Conservation (phyloP, 2,888 invertebrate species). For the Rutpela maculata region DNA sequence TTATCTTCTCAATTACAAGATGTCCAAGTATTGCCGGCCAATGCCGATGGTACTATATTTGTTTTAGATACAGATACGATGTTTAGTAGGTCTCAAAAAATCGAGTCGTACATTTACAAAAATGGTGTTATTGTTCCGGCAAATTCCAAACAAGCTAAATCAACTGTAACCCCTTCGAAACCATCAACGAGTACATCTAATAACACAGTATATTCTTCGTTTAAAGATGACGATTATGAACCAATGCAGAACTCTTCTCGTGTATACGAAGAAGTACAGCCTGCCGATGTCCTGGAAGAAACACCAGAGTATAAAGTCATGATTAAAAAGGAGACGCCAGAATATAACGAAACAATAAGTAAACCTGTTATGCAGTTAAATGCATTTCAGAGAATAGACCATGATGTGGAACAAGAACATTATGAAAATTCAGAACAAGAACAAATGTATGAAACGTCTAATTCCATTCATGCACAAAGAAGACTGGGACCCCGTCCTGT, state of each 20-base stretch:
- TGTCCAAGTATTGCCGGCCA: slow-evolving; percentile 67
- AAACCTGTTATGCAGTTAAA: not conserved
- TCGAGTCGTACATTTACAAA: slow-evolving; percentile 68
- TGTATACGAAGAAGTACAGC: slow-evolving; percentile 30
- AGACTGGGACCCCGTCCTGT: slow-evolving; percentile 19
- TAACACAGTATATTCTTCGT: not conserved
- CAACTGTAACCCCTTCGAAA: slow-evolving; percentile 38
- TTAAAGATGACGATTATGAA: slow-evolving; percentile 20
- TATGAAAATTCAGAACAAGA: slow-evolving; percentile 31
- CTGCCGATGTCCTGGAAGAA: not conserved
- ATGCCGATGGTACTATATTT: slow-evolving; percentile 69
- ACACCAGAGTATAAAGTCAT: slow-evolving; percentile 23
- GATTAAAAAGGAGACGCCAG: slow-evolving; percentile 38
- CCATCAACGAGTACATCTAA: slow-evolving; percentile 49
- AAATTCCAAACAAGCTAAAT: slow-evolving; percentile 39
- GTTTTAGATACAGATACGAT: slow-evolving; percentile 68
- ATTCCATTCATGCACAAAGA: slow-evolving; percentile 27
- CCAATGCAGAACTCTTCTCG: slow-evolving; percentile 13
- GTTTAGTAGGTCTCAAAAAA: slow-evolving; percentile 62
- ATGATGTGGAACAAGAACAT: slow-evolving; percentile 14
- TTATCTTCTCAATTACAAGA: slow-evolving; percentile 54
- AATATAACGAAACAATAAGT: slow-evolving; percentile 30
- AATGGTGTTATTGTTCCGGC: slow-evolving; percentile 67
- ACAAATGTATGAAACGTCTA: slow-evolving; percentile 20
- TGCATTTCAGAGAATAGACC: not conserved